These are phyloP conservation scores for Caenorhabditis japonica DNA, from an alignment of 2,888 invertebrate species.

Conservation along the genomic window DNA sequence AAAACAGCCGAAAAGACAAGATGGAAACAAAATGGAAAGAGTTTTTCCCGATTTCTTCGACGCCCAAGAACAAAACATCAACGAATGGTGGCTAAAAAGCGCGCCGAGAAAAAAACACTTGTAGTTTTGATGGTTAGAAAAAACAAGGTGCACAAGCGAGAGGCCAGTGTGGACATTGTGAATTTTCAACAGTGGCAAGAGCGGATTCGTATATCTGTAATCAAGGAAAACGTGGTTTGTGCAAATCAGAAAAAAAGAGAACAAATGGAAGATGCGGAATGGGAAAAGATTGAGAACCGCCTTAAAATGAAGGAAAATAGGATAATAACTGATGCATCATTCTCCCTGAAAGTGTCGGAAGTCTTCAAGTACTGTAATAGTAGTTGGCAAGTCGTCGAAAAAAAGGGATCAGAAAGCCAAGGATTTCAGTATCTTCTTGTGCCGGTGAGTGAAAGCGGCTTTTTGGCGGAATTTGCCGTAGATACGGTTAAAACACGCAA, in stretches of 20 bases:
- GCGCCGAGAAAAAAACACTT: background rate
- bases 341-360: background rate
- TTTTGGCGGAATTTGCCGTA: background rate
- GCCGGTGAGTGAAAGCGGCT: slow-evolving; percentile 5
- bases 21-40: too few relatives aligned
- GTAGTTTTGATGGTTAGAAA: slow-evolving; percentile 2
- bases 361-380: background rate
- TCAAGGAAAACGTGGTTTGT: background rate
- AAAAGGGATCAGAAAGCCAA: slow-evolving; percentile 18
- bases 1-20: too few relatives aligned
- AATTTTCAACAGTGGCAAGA: slow-evolving; percentile 1
- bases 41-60: background rate
- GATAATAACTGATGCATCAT: background rate
- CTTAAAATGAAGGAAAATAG: background rate
- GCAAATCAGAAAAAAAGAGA: background rate
- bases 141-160: background rate
- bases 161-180: slow-evolving; percentile 1
- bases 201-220: background rate
- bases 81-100: slow-evolving; percentile 10
- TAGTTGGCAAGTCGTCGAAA: slow-evolving; percentile 34
- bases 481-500: too few relatives aligned
- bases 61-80: background rate
- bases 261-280: background rate
- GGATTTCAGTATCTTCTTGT: slow-evolving; percentile 35
- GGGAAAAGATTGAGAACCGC: background rate